phyloP scores from a whole-genome alignment of 1,140 invertebrate genomes.

The Drosophila erecta region DNA sequence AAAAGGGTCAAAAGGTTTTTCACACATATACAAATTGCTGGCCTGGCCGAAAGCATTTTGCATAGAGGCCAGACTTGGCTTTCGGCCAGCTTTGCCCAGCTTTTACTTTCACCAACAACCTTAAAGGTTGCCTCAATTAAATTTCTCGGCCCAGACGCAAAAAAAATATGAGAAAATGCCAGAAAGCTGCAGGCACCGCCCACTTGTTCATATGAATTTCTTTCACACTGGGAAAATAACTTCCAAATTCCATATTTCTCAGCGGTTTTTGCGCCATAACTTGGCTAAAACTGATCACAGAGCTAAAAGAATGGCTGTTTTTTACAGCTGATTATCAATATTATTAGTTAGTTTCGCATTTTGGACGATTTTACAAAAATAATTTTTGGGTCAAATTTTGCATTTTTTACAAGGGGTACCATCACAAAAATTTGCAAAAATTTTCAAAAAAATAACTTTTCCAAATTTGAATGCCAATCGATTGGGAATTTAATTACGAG shows the following conservation, averaged over 20 bases:
- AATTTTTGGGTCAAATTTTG: no score
- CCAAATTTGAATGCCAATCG: neutral
- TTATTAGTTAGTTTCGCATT: no score
- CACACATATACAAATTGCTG: constrained; percentile 74
- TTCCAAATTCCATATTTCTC: neutral
- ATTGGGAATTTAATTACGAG: no score
- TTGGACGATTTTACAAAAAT: no score
- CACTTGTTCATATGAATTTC: constrained; percentile 37
- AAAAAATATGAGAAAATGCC: constrained; percentile 17
- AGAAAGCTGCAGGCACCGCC: constrained; percentile 24
- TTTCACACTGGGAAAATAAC: neutral
- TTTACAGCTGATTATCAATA: no score
- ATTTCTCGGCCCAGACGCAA: constrained; percentile 57
- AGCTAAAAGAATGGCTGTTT: no score
- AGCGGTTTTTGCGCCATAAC: no score
- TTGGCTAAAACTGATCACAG: no score
- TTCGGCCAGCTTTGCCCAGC: constrained; percentile 18
- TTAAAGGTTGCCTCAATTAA: constrained; percentile 79
- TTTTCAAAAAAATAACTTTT: no score
- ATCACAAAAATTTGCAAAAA: no score
- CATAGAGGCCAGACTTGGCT: constrained; percentile 45
- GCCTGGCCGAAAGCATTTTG: constrained; percentile 60
- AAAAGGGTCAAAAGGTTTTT: constrained; percentile 44
- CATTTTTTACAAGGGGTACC: no score
- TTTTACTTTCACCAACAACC: constrained; percentile 30